Conservation (phyloP, 2,888 invertebrate genomes). For the Nomada ferruginata region DNA sequence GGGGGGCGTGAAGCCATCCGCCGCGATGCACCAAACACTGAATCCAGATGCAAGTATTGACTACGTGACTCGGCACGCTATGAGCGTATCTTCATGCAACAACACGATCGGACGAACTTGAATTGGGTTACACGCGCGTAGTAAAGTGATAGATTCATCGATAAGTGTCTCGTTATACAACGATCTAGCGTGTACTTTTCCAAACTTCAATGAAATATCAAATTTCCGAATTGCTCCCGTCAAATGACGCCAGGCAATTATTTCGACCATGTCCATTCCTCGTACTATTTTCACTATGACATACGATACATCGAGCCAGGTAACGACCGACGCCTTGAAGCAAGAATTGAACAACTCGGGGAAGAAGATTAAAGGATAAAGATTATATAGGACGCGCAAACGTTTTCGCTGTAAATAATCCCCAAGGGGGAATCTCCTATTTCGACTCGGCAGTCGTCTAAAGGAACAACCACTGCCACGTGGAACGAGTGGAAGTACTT, state of each 20-base stretch:
- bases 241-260: neutral
- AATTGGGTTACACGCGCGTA: slow-evolving; percentile 44
- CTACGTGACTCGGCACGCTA: slow-evolving; percentile 68
- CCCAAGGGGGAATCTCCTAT: slow-evolving; percentile 18
- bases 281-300: neutral
- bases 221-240: neutral
- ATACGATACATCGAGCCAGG: neutral
- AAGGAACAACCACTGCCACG: slow-evolving; percentile 12
- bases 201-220: neutral
- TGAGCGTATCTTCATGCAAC: slow-evolving; percentile 68
- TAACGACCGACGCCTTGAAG: neutral
- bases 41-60: slow-evolving; percentile 64
- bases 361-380: neutral
- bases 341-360: neutral
- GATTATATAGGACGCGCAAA: neutral
- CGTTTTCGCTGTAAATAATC: neutral
- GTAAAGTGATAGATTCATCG: slow-evolving; percentile 42
- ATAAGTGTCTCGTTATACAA: slow-evolving; percentile 28
- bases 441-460: slow-evolving; percentile 9
- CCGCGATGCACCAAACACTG: slow-evolving; percentile 57
- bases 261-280: neutral
- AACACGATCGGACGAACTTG: slow-evolving; percentile 54
- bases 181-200: slow-evolving; percentile 2
- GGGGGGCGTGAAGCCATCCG: slow-evolving; percentile 37
- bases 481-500: slow-evolving; percentile 43